Evolutionary conservation across 1,140 invertebrate genomes (phyloP).

Genomic region (Leptinotarsa lineolata): DNA sequence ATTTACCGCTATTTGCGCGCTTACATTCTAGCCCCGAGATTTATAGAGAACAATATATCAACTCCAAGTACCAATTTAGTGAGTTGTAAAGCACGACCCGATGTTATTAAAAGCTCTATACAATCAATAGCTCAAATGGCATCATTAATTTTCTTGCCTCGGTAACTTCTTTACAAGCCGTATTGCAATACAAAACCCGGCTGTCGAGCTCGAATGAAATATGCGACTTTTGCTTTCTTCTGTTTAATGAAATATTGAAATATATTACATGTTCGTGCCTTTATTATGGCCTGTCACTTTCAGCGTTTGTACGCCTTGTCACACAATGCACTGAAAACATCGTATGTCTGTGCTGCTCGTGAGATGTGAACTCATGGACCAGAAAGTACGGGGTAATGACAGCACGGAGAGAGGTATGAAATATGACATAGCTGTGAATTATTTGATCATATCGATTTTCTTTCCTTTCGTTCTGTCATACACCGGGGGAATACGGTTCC

Average conservation of each 20-base stretch:
- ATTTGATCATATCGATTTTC: too few relatives aligned
- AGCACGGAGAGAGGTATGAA: too few relatives aligned
- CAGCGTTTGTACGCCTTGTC: constrained; percentile 8
- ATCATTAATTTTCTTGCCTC: constrained; percentile 45
- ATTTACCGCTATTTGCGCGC: constrained; percentile 46
- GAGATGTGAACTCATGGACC: constrained; percentile 1
- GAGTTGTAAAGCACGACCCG: constrained; percentile 47
- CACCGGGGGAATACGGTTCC: too few relatives aligned
- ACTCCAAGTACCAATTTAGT: constrained; percentile 46
- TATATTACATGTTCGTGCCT: constrained; percentile 29
- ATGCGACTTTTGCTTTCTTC: constrained; percentile 39
- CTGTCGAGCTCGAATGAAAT: constrained; percentile 38
- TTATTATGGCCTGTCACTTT: constrained; percentile 14
- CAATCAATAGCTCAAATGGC: constrained; percentile 47
- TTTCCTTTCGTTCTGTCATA: too few relatives aligned
- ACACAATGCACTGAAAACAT: neutral
- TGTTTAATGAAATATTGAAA: constrained; percentile 30
- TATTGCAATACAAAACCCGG: constrained; percentile 37
- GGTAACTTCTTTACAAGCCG: constrained; percentile 38
- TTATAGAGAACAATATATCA: constrained; percentile 46
- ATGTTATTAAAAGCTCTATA: constrained; percentile 46
- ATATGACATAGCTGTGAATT: too few relatives aligned
- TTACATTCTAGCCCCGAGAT: constrained; percentile 44
- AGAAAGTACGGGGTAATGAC: neutral
- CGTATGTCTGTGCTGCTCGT: neutral